A percentile compares a stretch with the other conserved stretches of the same genome.
These are phyloP conservation scores for Scolopax mira DNA, from an alignment of 2,113 vertebrate genomes.

Conservation along the genomic window DNA sequence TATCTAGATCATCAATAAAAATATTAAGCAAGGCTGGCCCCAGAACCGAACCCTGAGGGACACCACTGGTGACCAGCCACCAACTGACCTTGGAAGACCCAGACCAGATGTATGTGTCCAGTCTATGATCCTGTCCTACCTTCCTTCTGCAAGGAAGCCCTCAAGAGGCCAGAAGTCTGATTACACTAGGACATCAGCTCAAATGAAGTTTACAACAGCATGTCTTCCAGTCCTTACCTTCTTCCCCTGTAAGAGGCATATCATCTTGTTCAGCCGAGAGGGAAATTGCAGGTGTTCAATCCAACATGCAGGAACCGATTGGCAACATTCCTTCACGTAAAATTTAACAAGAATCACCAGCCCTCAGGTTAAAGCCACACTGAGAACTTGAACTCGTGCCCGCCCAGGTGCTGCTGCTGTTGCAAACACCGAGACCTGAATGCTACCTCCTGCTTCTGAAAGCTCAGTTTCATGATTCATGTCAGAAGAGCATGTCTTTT, in stretches of 20 bases:
- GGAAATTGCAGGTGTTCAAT: slow-evolving; percentile 54
- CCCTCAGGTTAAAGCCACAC: slow-evolving; percentile 22
- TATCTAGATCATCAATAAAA: too few relatives aligned
- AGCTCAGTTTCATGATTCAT: background rate
- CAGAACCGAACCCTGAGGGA: too few relatives aligned
- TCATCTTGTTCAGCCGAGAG: background rate
- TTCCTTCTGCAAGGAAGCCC: background rate
- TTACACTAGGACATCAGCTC: background rate
- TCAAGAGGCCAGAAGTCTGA: background rate
- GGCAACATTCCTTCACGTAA: background rate
- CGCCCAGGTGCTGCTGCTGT: slow-evolving; percentile 34
- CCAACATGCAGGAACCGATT: background rate
- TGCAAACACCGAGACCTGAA: background rate
- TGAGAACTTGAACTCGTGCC: slow-evolving; percentile 41
- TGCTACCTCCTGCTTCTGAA: background rate
- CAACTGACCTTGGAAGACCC: background rate
- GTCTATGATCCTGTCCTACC: background rate
- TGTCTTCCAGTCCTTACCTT: background rate
- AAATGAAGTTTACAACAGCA: background rate
- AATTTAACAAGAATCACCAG: slow-evolving; percentile 54
- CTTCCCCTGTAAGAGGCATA: background rate
- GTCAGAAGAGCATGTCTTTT: background rate
- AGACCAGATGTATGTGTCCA: accelerated
- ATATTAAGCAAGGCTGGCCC: too few relatives aligned
- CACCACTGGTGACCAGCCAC: too few relatives aligned